Evolutionary conservation across 37 sponge, comb jelly and placozoan species (phyloP).

Genomic region (Beroe forskalii): DNA sequence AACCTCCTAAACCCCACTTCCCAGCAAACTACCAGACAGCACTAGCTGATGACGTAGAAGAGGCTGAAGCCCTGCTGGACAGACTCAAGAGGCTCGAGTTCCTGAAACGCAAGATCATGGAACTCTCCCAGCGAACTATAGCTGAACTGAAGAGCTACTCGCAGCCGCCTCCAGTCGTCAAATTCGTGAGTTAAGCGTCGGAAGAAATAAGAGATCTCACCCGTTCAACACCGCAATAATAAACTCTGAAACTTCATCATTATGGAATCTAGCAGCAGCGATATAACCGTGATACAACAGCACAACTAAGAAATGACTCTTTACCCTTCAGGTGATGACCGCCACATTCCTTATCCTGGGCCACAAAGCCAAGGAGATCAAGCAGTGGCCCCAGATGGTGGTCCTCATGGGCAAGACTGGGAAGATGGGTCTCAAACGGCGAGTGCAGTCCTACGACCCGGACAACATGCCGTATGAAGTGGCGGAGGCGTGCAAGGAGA

Average conservation of each 20-base stretch:
- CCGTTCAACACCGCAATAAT: too few species aligned
- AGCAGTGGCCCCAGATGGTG: conserved; percentile 64
- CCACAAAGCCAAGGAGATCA: conserved; percentile 64
- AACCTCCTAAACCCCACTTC: too few species aligned
- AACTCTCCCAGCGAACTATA: conserved; percentile 49
- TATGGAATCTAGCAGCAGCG: too few species aligned
- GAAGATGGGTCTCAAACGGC: conserved; percentile 63
- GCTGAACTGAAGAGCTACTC: conserved; percentile 68
- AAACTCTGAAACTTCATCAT: too few species aligned
- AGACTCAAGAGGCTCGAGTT: conserved; percentile 64
- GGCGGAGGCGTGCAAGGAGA: background rate
- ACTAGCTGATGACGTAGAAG: conserved; percentile 50
- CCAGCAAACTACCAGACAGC: background rate
- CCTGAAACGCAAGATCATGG: conserved; percentile 56
- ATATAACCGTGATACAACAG: too few species aligned
- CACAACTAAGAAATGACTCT: too few species aligned
- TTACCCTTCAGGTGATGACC: conserved; percentile 67
- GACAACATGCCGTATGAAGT: conserved; percentile 64
- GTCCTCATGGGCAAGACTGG: conserved; percentile 69
- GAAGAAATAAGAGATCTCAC: too few species aligned
- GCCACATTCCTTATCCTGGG: conserved; percentile 69
- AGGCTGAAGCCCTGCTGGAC: conserved; percentile 53
- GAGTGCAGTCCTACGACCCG: conserved; percentile 66
- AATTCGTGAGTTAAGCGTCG: conserved; percentile 61
- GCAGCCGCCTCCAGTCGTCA: conserved; percentile 65